Conservation (phyloP, 2,797 vertebrate species). For the Paratrypauchen microcephalus region DNA sequence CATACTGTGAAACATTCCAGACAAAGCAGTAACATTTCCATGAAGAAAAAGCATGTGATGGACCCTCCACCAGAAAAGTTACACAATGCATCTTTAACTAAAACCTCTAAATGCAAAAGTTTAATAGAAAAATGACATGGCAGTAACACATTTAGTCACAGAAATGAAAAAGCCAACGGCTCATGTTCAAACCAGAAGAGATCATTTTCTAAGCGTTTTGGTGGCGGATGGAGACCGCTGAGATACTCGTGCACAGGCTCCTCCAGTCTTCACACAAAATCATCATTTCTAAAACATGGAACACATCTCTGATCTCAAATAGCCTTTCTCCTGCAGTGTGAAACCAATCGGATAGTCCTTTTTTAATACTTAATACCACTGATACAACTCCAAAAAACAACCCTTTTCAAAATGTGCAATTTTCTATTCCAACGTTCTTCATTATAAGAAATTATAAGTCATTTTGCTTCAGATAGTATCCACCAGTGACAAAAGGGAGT, state of each 20-base stretch:
- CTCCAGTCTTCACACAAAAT: neutral
- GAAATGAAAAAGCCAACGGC: neutral
- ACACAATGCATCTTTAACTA: neutral
- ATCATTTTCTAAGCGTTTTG: neutral
- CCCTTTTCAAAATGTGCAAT: too few relatives aligned
- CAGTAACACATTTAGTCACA: neutral
- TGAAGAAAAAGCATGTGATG: too few relatives aligned
- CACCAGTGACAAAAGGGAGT: too few relatives aligned
- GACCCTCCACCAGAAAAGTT: too few relatives aligned
- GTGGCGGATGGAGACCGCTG: neutral
- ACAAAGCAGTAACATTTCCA: too few relatives aligned
- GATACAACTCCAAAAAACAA: too few relatives aligned
- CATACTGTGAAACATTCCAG: too few relatives aligned
- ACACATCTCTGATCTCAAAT: neutral
- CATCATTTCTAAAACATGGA: neutral
- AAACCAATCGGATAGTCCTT: neutral
- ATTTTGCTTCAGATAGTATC: too few relatives aligned
- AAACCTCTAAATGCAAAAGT: neutral
- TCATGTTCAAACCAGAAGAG: neutral
- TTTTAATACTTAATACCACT: too few relatives aligned
- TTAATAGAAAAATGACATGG: slow-evolving; percentile 1
- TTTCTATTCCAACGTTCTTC: too few relatives aligned
- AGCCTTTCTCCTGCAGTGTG: neutral
- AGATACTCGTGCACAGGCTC: neutral
- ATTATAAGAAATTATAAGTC: too few relatives aligned